Percentiles rank a stretch among this genome's conserved stretches.
Evolutionary conservation across 1,140 invertebrate species (phyloP).

Genomic region (Aphelenchoides besseyi): DNA sequence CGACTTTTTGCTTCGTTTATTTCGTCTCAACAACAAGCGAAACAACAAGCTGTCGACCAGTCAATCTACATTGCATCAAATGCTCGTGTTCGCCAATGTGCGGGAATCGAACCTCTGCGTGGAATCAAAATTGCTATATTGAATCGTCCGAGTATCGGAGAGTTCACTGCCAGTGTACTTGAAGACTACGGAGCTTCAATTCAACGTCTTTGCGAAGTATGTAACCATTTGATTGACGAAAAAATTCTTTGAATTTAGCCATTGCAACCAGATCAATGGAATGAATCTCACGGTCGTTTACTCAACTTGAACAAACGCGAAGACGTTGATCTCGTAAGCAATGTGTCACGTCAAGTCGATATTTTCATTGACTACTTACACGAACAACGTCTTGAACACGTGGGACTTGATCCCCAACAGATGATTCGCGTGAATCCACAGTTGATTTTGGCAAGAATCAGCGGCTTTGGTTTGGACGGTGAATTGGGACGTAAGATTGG

Average conservation of each 20-base stretch:
- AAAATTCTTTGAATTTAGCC: slow-evolving; percentile 2
- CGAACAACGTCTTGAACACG: slow-evolving; percentile 8
- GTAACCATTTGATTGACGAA: background rate
- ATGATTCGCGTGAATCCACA: slow-evolving; percentile 20
- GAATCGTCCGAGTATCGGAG: slow-evolving; percentile 21
- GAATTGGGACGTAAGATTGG: slow-evolving; percentile 6
- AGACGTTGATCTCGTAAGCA: slow-evolving; percentile 22
- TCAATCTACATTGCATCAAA: slow-evolving; percentile 14
- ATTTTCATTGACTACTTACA: slow-evolving; percentile 28
- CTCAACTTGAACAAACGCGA: slow-evolving; percentile 22
- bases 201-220: slow-evolving; percentile 20
- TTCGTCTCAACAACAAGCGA: background rate
- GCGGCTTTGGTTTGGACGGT: slow-evolving; percentile 11
- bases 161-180: slow-evolving; percentile 24
- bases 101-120: slow-evolving; percentile 8
- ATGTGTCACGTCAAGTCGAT: slow-evolving; percentile 22
- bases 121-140: slow-evolving; percentile 24
- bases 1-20: background rate
- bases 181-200: slow-evolving; percentile 26
- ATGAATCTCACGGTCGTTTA: slow-evolving; percentile 10
- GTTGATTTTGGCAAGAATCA: slow-evolving; percentile 26
- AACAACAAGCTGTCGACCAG: background rate
- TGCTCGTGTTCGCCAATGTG: slow-evolving; percentile 19
- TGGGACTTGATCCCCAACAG: slow-evolving; percentile 13
- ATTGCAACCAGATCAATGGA: background rate